phyloP scores from a whole-genome alignment of 2,797 vertebrate species.

The Chiloscyllium punctatum region DNA sequence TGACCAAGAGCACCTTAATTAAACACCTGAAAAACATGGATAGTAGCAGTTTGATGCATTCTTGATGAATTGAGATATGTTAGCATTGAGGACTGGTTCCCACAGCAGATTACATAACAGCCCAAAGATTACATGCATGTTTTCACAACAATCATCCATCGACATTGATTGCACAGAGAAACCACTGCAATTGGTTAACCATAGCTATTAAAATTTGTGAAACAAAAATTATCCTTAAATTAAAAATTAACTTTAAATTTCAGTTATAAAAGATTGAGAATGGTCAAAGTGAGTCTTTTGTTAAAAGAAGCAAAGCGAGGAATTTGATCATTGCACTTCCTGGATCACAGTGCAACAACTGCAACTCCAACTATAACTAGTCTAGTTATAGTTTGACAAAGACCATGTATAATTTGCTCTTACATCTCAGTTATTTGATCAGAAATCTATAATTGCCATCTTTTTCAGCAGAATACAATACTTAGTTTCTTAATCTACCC shows the following conservation, averaged over 20 bases:
- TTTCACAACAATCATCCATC: background rate
- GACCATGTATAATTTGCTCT: background rate
- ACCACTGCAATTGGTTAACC: background rate
- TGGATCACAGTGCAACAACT: background rate
- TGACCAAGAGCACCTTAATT: no score
- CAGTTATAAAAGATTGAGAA: background rate
- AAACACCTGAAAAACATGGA: background rate
- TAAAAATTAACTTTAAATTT: background rate
- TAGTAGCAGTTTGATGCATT: background rate
- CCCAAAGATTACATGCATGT: background rate
- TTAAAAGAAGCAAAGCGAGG: background rate
- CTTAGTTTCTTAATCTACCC: background rate
- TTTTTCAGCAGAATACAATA: constrained; percentile 6
- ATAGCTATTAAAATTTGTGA: no score
- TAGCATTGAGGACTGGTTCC: background rate
- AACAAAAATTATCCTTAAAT: background rate
- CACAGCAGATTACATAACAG: background rate
- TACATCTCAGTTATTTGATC: background rate
- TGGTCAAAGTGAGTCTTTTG: background rate
- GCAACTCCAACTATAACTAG: no score
- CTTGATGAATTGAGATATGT: background rate
- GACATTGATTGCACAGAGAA: background rate
- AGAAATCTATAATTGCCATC: background rate
- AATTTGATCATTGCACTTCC: background rate
- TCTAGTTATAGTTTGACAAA: background rate